A percentile compares a stretch with the other conserved stretches of the same genome.
Evolutionary conservation across 1,140 invertebrate species (phyloP).

Genomic region (Brachionus manjavacas): DNA sequence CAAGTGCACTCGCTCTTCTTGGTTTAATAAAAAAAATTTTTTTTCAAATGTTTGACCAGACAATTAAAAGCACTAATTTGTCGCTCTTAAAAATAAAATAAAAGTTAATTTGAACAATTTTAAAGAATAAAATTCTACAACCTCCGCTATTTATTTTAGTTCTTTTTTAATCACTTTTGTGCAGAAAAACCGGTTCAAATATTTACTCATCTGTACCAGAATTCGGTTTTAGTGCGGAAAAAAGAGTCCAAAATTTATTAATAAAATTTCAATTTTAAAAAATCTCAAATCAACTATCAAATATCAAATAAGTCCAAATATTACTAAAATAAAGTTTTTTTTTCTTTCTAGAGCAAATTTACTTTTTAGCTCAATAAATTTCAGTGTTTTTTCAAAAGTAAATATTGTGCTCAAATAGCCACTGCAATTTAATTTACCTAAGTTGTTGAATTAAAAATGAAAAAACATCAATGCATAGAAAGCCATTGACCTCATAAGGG

Average conservation of each 20-base stretch:
- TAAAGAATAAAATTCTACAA: background rate
- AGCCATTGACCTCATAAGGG: background rate
- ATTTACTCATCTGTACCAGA: constrained; percentile 6
- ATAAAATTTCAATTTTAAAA: background rate
- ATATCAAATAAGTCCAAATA: constrained; percentile 14
- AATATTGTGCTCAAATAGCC: constrained; percentile 1
- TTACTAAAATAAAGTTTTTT: background rate
- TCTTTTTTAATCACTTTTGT: background rate
- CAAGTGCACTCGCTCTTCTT: background rate
- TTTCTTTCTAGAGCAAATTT: background rate
- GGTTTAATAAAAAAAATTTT: background rate
- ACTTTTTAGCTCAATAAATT: constrained; percentile 20
- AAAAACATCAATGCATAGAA: background rate
- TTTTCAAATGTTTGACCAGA: constrained; percentile 34
- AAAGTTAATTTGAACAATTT: background rate
- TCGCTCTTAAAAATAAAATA: background rate
- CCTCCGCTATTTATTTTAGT: background rate
- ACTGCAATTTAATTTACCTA: background rate
- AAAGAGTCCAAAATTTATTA: background rate
- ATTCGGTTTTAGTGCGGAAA: background rate
- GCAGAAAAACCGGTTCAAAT: background rate
- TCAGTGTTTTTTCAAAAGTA: background rate
- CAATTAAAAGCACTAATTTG: constrained; percentile 28
- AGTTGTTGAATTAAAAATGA: background rate
- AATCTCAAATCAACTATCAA: background rate